Conservation (phyloP, 2,888 invertebrate genomes). For the Acheta domesticus region DNA sequence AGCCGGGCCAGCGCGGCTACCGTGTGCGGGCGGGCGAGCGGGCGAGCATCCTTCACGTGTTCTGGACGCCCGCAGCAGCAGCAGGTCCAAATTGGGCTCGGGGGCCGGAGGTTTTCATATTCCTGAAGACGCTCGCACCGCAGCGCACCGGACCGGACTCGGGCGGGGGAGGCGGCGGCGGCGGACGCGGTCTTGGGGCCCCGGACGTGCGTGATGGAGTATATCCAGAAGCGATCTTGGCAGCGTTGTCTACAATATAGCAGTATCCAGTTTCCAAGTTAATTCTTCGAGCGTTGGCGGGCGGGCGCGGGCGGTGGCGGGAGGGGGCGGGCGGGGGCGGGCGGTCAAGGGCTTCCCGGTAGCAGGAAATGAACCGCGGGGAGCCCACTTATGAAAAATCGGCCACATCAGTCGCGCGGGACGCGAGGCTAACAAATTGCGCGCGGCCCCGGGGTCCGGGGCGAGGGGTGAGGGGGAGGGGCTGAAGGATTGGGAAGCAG, state of each 20-base stretch:
- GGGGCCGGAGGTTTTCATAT: background rate
- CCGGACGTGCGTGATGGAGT: background rate
- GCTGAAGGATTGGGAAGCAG: background rate
- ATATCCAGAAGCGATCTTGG: slow-evolving; percentile 10
- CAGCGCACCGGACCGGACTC: no score
- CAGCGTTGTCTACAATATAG: slow-evolving; percentile 1
- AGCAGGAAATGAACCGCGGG: slow-evolving; percentile 9
- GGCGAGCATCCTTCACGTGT: no score
- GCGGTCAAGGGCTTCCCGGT: background rate
- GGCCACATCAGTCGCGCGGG: background rate
- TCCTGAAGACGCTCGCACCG: background rate
- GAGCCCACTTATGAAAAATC: background rate
- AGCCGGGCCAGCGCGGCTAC: no score
- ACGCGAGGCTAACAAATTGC: background rate
- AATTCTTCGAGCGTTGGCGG: background rate
- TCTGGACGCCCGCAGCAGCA: no score
- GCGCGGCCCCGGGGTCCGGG: background rate
- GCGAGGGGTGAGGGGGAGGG: background rate
- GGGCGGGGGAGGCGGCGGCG: background rate
- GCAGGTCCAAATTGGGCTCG: no score
- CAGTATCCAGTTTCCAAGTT: slow-evolving; percentile 9
- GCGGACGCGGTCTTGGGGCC: no score
- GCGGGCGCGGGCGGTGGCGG: background rate
- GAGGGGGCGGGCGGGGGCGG: background rate
- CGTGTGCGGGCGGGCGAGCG: no score